These are phyloP conservation scores for Oxyteleia sp. DNA, from an alignment of 2,888 invertebrate species.

Conservation along the genomic window DNA sequence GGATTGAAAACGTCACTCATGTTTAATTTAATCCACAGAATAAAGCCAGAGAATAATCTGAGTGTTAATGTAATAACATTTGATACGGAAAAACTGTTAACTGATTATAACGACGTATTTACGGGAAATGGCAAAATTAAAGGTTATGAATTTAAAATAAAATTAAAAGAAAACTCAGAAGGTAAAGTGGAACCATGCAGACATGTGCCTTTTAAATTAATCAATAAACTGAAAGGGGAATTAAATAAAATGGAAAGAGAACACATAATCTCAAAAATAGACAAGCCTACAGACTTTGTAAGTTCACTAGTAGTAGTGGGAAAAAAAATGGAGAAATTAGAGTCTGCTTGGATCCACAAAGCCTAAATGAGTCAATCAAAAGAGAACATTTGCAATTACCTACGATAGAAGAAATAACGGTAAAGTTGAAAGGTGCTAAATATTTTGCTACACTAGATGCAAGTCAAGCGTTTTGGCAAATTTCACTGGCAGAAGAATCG, in stretches of 20 bases:
- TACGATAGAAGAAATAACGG: constrained; percentile 33
- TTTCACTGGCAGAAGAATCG: constrained; percentile 15
- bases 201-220: constrained; percentile 51
- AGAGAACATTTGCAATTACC: constrained; percentile 40
- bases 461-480: constrained; percentile 51
- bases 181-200: constrained; percentile 59
- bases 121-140: constrained; percentile 62
- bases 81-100: constrained; percentile 29
- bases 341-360: constrained; percentile 25
- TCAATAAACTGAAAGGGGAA: constrained; percentile 26
- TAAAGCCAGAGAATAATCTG: not conserved
- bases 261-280: constrained; percentile 30
- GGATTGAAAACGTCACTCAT: not conserved
- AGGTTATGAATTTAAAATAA: constrained; percentile 62
- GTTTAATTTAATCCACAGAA: constrained; percentile 12
- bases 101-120: constrained; percentile 61
- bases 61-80: not conserved
- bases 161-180: constrained; percentile 55
- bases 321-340: constrained; percentile 20
- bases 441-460: constrained; percentile 40
- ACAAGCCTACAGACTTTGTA: constrained; percentile 36
- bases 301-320: constrained; percentile 28
- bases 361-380: constrained; percentile 17
- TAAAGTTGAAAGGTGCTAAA: constrained; percentile 24
- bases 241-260: constrained; percentile 30